Percentiles rank a stretch among this genome's conserved stretches.
phyloP scores from a whole-genome alignment of 2,797 vertebrate species.

The Gadopsis bispinosus region DNA sequence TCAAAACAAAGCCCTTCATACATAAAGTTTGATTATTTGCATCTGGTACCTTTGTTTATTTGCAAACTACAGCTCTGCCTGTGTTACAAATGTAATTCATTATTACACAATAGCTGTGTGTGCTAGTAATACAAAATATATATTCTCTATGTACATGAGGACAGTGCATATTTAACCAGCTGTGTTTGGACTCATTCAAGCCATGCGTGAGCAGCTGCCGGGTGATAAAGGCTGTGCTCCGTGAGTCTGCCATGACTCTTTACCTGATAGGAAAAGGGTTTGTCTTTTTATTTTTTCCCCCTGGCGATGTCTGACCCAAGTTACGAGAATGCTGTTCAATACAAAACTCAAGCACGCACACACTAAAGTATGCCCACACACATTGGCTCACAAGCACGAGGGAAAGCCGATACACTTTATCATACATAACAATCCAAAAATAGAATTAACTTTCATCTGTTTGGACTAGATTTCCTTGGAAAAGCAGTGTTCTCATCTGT shows the following conservation, averaged over 20 bases:
- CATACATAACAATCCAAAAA: slow-evolving; percentile 75
- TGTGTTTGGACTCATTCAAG: slow-evolving; percentile 55
- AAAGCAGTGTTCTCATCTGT: slow-evolving; percentile 55
- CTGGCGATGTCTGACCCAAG: slow-evolving; percentile 43
- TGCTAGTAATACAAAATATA: slow-evolving; percentile 81
- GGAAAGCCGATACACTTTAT: slow-evolving; percentile 59
- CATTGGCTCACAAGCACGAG: slow-evolving; percentile 28
- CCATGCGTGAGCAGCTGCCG: slow-evolving; percentile 43
- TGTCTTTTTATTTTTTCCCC: slow-evolving; percentile 21
- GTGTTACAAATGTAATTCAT: slow-evolving; percentile 49
- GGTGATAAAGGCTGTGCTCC: slow-evolving; percentile 51
- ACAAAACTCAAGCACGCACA: slow-evolving; percentile 42
- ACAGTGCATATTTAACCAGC: slow-evolving; percentile 79
- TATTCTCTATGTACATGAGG: slow-evolving; percentile 83
- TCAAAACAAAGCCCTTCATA: slow-evolving; percentile 34
- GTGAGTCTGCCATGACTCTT: slow-evolving; percentile 46
- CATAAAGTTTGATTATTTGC: background rate
- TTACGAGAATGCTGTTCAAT: slow-evolving; percentile 42
- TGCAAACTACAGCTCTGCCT: slow-evolving; percentile 47
- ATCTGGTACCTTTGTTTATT: slow-evolving; percentile 32
- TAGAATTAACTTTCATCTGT: slow-evolving; percentile 64
- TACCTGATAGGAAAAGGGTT: slow-evolving; percentile 68
- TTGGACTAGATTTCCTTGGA: slow-evolving; percentile 53
- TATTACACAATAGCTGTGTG: slow-evolving; percentile 48
- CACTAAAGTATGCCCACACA: slow-evolving; percentile 16